Evolutionary conservation across 2,797 vertebrate species (phyloP), one percentile per base, ranked within the genome.

Genomic region (Brachyalestes nurse): DNA sequence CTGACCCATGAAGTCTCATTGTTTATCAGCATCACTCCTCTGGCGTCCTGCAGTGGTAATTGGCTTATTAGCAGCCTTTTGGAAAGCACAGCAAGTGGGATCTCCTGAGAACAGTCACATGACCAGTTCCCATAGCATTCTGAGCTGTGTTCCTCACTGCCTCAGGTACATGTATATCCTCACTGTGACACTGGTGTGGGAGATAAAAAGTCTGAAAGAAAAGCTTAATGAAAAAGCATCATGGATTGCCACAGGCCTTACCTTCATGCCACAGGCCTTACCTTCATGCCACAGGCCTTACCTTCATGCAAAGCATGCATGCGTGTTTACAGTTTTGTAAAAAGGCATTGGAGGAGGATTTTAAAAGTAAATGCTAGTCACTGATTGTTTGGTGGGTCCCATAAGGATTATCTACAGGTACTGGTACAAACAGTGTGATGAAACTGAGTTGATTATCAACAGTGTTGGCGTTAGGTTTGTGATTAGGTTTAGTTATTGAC

Each of bases 31-130:
- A 79, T 73, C 79, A 83, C 83, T 83, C 83, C 77, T 80, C 73
- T 88, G 86, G 81, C 75, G 79, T 89, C 81, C 86, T 65, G 83
- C 80, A 67, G 64, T 74, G 77, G 86, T 79, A 88, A 87, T 76
- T 82, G 53, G 79, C 74, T 86, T 89, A 85, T 87, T 86, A 86
- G 86, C 83, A 79, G 82, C 75, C 77, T 87, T 86, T 88, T 82
- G 83, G 58, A 85, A 83, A 89, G 76, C 75, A 76, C 60, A 81
- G 77, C 77, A 55, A 72, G 72, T 16, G 72, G 10, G 49, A 17
- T 64, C 71, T 74, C 77, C 70, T 17, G 53, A 73, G 71, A 80
- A 57, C 62, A 77, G 72, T 86, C 80, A 83, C 61, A 62, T 86
- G 87, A 87, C 21, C 64, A 72, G 77, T 88, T 88, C 61, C 86